Evolutionary conservation across 2,113 vertebrate species (phyloP), one percentile per base, ranked within the genome.

Genomic region (Porphyrio hochstetteri): DNA sequence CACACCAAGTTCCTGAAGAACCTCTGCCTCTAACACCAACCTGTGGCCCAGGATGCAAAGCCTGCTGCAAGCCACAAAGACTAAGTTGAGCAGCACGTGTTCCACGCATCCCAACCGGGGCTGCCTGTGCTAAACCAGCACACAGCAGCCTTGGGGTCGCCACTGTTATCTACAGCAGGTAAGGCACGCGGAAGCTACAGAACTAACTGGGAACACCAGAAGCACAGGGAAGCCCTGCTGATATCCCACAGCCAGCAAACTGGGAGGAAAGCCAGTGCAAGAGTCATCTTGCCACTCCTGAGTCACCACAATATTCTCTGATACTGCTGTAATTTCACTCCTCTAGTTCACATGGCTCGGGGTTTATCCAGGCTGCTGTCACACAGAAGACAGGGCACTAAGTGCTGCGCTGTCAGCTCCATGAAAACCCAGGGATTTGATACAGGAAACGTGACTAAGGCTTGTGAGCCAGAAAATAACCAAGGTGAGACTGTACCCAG

Each of bases 241-340:
- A 84, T 19, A 80, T 3, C 27, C 16, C 20, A 7, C 10, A 52
- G 3, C 2, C 36, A 78, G 60, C 1, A 24, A 46, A 14, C 17
- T 33, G 48, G 42, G 23, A 82, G 16, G 23, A 38, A 71, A 72
- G 48, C 6, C 31, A 42, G 64, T 10, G 76, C 44, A 87, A n/a
- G 2, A 0, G 1, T 10, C 10, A 1, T 61, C 42, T 11, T 11
- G 29, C 8, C 5, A 10, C 52, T 36, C 50, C 24, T n/a, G 11
- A 9, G 5, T n/a, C 63, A 67, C 69, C 48, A 61, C 53, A 63
- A 18, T 23, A 31, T 57, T 56, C 27, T 77, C 31, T n/a, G n/a
- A 11, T 16, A 28, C 17, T n/a, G 40, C 13, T 0, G 2, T 29
- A 36, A 94, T 63, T 64, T 65, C 38, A 19, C 15, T 82, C 11